Base-by-base conservation (phyloP, 1,140 invertebrate species). In the Chelonus insularis region DNA sequence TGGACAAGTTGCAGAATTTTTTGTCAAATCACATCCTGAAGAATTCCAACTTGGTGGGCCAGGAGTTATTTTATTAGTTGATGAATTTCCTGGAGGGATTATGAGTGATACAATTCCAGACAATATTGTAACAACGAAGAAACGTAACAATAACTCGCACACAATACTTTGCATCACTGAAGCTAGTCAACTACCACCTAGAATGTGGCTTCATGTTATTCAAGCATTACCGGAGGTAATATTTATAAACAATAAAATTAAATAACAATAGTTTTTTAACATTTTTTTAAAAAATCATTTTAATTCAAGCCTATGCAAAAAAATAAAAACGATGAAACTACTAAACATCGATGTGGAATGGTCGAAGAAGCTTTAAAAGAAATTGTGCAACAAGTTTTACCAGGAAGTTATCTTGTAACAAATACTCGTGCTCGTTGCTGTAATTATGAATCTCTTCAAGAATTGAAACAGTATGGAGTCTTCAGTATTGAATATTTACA, bases 121-220 rank as follows among this genome's bases (percentile, higher is more conserved):
- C 59, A n/a, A n/a, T n/a, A 16, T 70, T 47, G 72, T 68, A 45
- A 51, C 64, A 45, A 63, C 60, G 9, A 76, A 72, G 64, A 78
- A 78, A 64, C 72, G 78, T 25, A 80, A 82, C 60, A 82, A 82
- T 62, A 78, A 81, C 68, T 75, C 71, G 9, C 73, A 78, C 12
- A 79, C 75, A 25, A 78, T 84, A 58, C 63, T 84, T n/a, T 84
- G 83, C 61, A 79, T 84, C 25, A 78, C 75, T 4, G 82, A 84
- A 72, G 72, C 76, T 41, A 75, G 72, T 68, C 60, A 72, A 18
- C 68, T 78, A 52, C 79, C 78, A 48, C 77, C 76, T 50, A 72
- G 72, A 36, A 76, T 80, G 71, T 82, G 79, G 79, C 65, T 82
- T 34, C 77, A 79, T 47, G 75, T 82, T 36, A 69, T 82, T n/a